These are phyloP conservation scores for Lontra canadensis DNA, from an alignment of 2,113 vertebrate genomes.

Conservation along the genomic window DNA sequence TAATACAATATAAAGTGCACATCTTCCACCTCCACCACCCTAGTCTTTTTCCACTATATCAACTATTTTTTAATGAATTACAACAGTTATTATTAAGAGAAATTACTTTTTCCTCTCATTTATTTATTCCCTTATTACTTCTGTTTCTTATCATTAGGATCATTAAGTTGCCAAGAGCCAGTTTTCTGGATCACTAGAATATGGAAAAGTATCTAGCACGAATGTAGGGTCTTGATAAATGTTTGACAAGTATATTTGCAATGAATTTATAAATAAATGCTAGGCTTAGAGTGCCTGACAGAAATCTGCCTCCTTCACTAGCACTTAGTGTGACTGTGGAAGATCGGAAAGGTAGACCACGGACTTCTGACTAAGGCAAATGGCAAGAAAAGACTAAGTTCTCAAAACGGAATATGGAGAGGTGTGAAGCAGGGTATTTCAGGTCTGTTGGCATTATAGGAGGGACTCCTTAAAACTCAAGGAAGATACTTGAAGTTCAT, in stretches of 20 bases:
- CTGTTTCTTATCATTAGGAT: not conserved
- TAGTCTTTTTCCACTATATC: not conserved
- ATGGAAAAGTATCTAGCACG: not conserved
- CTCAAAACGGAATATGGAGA: not conserved
- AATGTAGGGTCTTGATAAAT: not conserved
- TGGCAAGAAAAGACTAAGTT: not conserved
- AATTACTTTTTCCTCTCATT: not conserved
- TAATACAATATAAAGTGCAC: not conserved
- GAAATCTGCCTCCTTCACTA: not conserved
- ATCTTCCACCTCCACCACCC: fast-evolving
- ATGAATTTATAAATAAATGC: not conserved
- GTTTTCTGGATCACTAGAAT: not conserved
- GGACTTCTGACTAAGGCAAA: not conserved
- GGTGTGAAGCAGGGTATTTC: no score
- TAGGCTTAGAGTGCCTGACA: not conserved
- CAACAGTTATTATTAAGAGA: not conserved
- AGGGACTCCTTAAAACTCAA: not conserved
- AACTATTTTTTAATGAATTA: not conserved
- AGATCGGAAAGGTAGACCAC: not conserved
- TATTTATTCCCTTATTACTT: not conserved
- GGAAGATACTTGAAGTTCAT: not conserved
- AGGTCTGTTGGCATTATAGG: not conserved
- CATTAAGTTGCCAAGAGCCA: not conserved
- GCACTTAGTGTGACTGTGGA: not conserved
- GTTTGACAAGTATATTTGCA: not conserved